Evolutionary conservation across 2,888 invertebrate genomes (phyloP).

Genomic region (Schrankia costaestrigalis): DNA sequence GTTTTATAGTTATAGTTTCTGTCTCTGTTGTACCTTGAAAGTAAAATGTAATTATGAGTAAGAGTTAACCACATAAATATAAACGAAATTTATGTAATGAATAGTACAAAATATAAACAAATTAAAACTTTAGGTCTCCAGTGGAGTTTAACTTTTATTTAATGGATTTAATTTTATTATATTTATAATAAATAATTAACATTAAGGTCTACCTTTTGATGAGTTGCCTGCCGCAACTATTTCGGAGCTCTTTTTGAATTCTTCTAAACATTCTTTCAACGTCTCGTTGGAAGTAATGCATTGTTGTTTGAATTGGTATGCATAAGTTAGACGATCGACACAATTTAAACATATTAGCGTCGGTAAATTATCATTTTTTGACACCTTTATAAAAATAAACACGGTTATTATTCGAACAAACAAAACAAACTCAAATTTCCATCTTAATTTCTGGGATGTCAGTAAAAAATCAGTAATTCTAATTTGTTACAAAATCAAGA

Average conservation of each 20-base stretch:
- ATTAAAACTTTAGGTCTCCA: too few species aligned
- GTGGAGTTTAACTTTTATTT: too few species aligned
- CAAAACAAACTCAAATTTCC: constrained; percentile 6
- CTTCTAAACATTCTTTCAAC: constrained; percentile 71
- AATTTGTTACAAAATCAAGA: constrained; percentile 53
- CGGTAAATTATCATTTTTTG: constrained; percentile 69
- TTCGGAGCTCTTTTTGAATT: constrained; percentile 66
- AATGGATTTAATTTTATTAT: too few species aligned
- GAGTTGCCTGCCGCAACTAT: constrained; percentile 47
- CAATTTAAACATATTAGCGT: constrained; percentile 75
- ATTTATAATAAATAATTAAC: neutral
- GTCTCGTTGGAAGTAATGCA: constrained; percentile 73
- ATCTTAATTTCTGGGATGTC: constrained; percentile 61
- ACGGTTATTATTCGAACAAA: constrained; percentile 5
- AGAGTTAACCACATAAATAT: too few species aligned
- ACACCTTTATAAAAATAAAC: constrained; percentile 51
- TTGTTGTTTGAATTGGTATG: constrained; percentile 76
- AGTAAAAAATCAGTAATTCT: constrained; percentile 62
- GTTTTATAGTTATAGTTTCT: constrained; percentile 76
- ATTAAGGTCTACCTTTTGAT: constrained; percentile 49
- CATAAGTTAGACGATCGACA: constrained; percentile 71
- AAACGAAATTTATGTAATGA: too few species aligned
- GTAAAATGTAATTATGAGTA: neutral
- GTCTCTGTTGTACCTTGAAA: constrained; percentile 48
- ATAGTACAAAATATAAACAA: too few species aligned